These are phyloP conservation scores for Oscheius myriophilus DNA, from an alignment of 2,888 invertebrate species.

Conservation along the genomic window DNA sequence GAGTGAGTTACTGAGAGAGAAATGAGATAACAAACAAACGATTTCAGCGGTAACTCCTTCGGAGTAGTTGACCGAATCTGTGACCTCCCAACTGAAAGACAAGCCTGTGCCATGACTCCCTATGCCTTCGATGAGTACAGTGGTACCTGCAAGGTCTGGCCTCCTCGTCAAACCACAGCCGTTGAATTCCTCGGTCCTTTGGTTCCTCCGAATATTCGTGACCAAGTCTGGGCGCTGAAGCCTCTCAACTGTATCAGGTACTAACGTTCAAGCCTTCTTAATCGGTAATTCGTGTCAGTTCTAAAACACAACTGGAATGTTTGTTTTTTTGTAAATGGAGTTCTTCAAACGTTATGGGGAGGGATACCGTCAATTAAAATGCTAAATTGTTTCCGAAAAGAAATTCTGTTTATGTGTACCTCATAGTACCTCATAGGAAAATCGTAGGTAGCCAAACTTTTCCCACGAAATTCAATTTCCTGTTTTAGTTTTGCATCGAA, in stretches of 20 bases:
- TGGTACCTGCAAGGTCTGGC: constrained; percentile 63
- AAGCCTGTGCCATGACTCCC: constrained; percentile 67
- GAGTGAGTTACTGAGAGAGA: neutral
- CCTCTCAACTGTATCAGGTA: constrained; percentile 65
- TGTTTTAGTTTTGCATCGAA: no score
- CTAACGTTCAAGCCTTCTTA: neutral
- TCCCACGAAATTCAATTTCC: no score
- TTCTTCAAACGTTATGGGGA: no score
- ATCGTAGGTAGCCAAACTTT: no score
- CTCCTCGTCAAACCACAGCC: constrained; percentile 57
- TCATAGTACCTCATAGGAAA: no score
- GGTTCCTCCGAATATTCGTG: constrained; percentile 59
- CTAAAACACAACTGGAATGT: neutral
- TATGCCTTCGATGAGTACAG: constrained; percentile 55
- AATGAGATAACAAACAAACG: neutral
- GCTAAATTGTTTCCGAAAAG: no score
- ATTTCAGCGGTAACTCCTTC: constrained; percentile 59
- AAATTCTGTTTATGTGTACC: no score
- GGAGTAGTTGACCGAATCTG: constrained; percentile 66
- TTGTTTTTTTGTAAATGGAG: constrained; percentile 12
- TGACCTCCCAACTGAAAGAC: constrained; percentile 62
- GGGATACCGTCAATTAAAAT: no score
- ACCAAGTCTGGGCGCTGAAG: constrained; percentile 63
- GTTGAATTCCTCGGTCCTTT: constrained; percentile 61
- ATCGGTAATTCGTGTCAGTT: no score